phyloP scores from a whole-genome alignment of 2,888 invertebrate genomes.

The Synanthedon andrenaeformis region DNA sequence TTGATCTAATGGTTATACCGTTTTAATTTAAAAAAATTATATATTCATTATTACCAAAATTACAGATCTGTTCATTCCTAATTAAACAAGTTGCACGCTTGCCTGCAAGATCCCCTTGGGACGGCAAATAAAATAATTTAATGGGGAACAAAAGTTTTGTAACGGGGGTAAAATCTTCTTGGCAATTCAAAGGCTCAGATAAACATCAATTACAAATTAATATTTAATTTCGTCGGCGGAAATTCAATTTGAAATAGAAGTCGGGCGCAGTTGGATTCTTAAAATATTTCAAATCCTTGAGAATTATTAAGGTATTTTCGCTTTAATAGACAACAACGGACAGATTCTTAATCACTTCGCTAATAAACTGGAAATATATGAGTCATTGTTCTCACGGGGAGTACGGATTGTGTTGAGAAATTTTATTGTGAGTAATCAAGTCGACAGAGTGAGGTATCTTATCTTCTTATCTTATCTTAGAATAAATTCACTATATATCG shows the following conservation, averaged over 20 bases:
- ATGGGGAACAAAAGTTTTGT: background rate
- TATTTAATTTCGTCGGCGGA: background rate
- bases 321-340: background rate
- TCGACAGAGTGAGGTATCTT: constrained; percentile 14
- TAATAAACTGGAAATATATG: constrained; percentile 18
- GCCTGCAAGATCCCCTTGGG: background rate
- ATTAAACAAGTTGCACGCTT: background rate
- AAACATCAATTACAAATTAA: background rate
- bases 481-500: background rate
- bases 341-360: background rate
- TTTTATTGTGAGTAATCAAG: constrained; percentile 35
- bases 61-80: background rate
- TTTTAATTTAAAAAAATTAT: too few relatives aligned
- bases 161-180: background rate
- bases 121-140: constrained; percentile 1
- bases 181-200: background rate
- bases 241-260: background rate
- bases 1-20: too few relatives aligned
- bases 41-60: too few relatives aligned
- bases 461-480: constrained; percentile 1
- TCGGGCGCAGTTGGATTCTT: background rate
- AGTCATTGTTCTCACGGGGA: constrained; percentile 31
- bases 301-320: background rate
- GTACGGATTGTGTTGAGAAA: constrained; percentile 25
- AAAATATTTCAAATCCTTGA: background rate